These are phyloP conservation scores for Drosophila antonietae DNA, from an alignment of 2,888 invertebrate species.

Conservation along the genomic window DNA sequence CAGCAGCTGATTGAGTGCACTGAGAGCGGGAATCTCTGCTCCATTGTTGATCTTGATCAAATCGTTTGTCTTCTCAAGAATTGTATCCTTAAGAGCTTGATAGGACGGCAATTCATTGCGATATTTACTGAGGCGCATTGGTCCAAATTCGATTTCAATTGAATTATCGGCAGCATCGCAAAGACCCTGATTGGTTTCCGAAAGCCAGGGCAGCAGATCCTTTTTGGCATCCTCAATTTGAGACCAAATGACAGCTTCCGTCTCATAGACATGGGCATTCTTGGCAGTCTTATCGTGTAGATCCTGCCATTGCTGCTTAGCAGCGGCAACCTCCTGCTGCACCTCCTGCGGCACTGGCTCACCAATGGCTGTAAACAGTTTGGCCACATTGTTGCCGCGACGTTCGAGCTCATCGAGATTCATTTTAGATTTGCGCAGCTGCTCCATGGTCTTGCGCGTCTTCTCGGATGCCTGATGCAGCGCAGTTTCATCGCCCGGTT, in stretches of 20 bases:
- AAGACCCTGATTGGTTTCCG: constrained; percentile 91
- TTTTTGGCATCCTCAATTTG: constrained; percentile 95
- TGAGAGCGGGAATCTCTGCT: constrained; percentile 88
- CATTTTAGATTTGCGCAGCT: constrained; percentile 90
- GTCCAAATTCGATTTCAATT: constrained; percentile 92
- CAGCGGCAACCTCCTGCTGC: constrained; percentile 85
- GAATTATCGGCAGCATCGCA: constrained; percentile 91
- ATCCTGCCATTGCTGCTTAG: constrained; percentile 89
- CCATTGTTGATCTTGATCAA: constrained; percentile 91
- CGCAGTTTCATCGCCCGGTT: constrained; percentile 90
- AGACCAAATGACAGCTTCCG: constrained; percentile 96
- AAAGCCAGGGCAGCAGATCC: constrained; percentile 93
- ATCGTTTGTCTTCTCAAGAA: constrained; percentile 92
- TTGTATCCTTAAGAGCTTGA: constrained; percentile 90
- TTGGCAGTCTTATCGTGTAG: constrained; percentile 90
- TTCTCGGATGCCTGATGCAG: constrained; percentile 90
- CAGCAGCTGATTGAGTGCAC: constrained; percentile 88
- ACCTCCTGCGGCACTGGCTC: constrained; percentile 86
- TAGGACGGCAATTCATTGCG: constrained; percentile 93
- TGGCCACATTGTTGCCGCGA: constrained; percentile 86
- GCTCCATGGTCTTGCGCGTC: constrained; percentile 90
- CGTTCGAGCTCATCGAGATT: constrained; percentile 91
- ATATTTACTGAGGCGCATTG: constrained; percentile 92
- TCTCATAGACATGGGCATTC: constrained; percentile 92
- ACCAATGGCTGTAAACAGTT: constrained; percentile 84